Evolutionary conservation across 2,113 vertebrate species (phyloP), one percentile per base, ranked within the genome.

Genomic region (Manacus vitellinus): DNA sequence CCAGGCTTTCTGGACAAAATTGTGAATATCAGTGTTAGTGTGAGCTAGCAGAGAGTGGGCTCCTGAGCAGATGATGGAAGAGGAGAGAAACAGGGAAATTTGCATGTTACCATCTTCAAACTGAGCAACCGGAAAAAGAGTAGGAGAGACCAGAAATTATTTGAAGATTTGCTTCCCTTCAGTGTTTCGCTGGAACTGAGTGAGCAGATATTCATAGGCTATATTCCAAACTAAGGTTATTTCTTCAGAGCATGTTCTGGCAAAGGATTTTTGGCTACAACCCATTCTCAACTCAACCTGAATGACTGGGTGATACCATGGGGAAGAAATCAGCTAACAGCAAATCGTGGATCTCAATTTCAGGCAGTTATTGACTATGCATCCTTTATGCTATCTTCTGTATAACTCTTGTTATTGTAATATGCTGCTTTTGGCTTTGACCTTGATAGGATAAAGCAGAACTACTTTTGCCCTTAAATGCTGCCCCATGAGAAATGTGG

Each of bases 291-390:
- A 81, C 73, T 72, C 73, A 92, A 85, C 73, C 70, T 84, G 80
- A 85, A 71, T 84, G 52, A 89, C 91, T 80, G 52, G 72, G 91
- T 95, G 88, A 95, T 89, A 89, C 59, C 33, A 87, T 14, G 5
- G 80, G 59, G 86, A 89, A 92, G 72, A 86, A 95, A 94, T 61
- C 43, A 22, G 33, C 59, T 74, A 58, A 74, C 73, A 81, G 77
- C 56, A 96, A 84, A 92, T 55, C 18, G 18, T 12, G 65, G 31
- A 43, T 75, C 82, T 77, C 76, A 51, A 78, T 77, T 90, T 72
- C 55, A 86, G 59, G 59, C 51, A 47, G 25, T 80, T 15, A 6
- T 66, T 93, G 74, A 76, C 63, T 55, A 8, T 68, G 72, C 59
- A 74, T 76, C 79, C 0, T 0, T 54, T 80, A 10, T 30, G 19